These are phyloP conservation scores for Hylyphantes graminicola DNA, from an alignment of 1,140 invertebrate species.

Conservation along the genomic window DNA sequence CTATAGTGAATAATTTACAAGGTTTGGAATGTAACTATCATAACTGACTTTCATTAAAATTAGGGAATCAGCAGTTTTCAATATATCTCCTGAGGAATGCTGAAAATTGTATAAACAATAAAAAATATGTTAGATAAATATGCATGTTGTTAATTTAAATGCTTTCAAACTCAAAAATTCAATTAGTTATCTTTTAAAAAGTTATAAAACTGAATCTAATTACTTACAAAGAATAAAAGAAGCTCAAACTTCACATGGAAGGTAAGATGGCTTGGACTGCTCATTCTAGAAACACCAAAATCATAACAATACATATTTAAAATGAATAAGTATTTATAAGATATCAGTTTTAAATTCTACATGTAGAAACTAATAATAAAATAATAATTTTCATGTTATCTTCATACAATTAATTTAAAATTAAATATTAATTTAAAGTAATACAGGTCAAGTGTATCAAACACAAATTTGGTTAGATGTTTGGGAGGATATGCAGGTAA, in stretches of 20 bases:
- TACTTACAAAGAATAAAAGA: not conserved
- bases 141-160: no score
- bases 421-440: constrained; percentile 2
- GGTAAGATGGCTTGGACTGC: constrained; percentile 26
- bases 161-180: no score
- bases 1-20: no score
- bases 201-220: no score
- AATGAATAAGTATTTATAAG: not conserved
- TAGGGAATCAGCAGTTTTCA: no score
- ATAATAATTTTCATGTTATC: not conserved
- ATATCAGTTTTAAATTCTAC: not conserved
- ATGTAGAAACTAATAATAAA: not conserved
- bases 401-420: not conserved
- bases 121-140: no score
- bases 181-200: no score
- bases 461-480: not conserved
- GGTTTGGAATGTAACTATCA: no score
- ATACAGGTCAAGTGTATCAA: not conserved
- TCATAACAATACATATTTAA: not conserved
- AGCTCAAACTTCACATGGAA: constrained; percentile 53
- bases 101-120: no score
- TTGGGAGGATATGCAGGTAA: not conserved
- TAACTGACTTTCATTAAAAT: no score
- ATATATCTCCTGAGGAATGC: no score
- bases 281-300: constrained; percentile 15